Evolutionary conservation across 2,888 invertebrate species (phyloP), one percentile per base, ranked within the genome.

Genomic region (Drosophila pegasa): DNA sequence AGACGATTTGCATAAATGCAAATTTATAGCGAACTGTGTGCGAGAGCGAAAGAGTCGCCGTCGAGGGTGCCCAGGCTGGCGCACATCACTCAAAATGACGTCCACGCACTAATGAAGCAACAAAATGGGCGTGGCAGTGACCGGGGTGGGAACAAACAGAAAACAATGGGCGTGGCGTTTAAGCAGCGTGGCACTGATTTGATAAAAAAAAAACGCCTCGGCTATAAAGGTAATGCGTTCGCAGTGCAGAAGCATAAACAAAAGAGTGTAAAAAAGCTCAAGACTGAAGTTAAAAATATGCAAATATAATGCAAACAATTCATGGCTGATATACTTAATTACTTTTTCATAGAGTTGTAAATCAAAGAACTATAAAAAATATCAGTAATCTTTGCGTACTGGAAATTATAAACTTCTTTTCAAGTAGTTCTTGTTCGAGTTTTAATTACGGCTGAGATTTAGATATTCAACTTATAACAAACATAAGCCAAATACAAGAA

Each of bases 1-100:
- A 54, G 20, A 38, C 59, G 61, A 80, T 81, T 81, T 83, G 75
- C 78, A 77, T 83, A 80, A 78, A 75, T 80, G 83, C 70, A 80
- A 83, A 81, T 80, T 74, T 66, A 59, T 70, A 51, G 57, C 47
- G 31, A 71, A 56, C 48, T 63, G 31, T 40, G 31, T 25, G 31
- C 57, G 45, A 67, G 50, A 71, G 31, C 22, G 31, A 61, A 40
- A 67, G 50, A 71, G 62, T 58, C 33, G 29, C 52, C 56, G 69
- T 45, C 22, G 14, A 33, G 57, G 58, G 22, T 40, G 40, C 40
- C 50, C 31, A 16, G 41, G 12, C 47, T 7, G 8, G 64, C 31
- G 33, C 71, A 69, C 73, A 71, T 79, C 66, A 79, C 76, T 79
- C 68, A 76, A 70, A 70, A 75, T 63, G 65, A 63, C 41, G 40